These are phyloP conservation scores for Morinoia aosen DNA, from an alignment of 2,888 invertebrate genomes.

Conservation along the genomic window DNA sequence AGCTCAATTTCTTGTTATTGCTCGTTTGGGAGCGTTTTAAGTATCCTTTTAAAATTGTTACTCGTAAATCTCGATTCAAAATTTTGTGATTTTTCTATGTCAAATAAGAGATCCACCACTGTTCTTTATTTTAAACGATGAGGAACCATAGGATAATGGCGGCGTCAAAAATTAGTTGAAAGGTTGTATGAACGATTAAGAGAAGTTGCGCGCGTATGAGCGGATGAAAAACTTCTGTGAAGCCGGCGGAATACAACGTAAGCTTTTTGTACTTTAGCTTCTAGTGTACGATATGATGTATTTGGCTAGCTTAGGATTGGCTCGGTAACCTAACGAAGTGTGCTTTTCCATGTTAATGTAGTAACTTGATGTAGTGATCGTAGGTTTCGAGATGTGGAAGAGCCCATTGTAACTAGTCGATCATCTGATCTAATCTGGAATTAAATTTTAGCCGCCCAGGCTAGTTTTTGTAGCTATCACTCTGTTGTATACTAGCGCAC, in stretches of 20 bases:
- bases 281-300: neutral
- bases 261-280: conserved; percentile 32
- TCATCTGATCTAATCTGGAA: conserved; percentile 1
- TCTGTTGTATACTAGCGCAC: conserved; percentile 59
- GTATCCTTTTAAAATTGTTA: conserved; percentile 14
- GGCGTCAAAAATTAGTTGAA: neutral
- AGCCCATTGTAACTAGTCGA: conserved; percentile 41
- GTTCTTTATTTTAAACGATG: conserved; percentile 8
- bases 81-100: neutral
- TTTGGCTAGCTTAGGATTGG: conserved; percentile 47
- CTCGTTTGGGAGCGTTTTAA: neutral
- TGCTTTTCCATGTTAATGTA: conserved; percentile 48
- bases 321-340: conserved; percentile 41
- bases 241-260: neutral
- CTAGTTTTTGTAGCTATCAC: neutral
- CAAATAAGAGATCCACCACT: neutral
- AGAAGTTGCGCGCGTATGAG: neutral
- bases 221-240: neutral
- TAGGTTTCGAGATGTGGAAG: conserved; percentile 26
- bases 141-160: neutral
- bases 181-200: neutral
- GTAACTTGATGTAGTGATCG: conserved; percentile 34
- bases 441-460: neutral
- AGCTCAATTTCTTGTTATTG: conserved; percentile 35
- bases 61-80: neutral